Base-by-base conservation (phyloP, 1,140 invertebrate genomes). In the Antheraea mylitta region DNA sequence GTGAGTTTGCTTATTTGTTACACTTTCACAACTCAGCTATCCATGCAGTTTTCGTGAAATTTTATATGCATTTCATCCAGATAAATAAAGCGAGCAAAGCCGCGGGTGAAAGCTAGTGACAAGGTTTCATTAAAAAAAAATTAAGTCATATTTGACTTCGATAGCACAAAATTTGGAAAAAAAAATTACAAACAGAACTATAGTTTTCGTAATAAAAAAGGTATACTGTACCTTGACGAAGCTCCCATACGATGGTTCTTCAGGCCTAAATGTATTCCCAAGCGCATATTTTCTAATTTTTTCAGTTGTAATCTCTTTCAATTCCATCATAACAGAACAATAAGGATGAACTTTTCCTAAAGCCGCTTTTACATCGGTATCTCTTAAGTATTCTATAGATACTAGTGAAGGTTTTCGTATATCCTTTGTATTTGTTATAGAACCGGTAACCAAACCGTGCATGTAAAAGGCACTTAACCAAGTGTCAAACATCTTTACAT, bases 401-500 rank as follows among this genome's bases (percentile, higher is more conserved):
- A 90, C 80, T 64, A 86, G 71, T 7, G 78, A 80, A 10, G 81
- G 68, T 19, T 70, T 83, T 0, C 13, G 18, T 18, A 64, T 36
- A 16, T 66, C 36, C 18, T 18, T 72, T 74, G 53, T 76, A 76
- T 30, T 84, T 77, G 18, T 70, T 45, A 92, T 79, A 53, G 71
- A 87, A 0, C 91, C 92, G 61, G 82, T 75, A 0, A 92, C 71
- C 0, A 92, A 73, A 13, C 88, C 87, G 30, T 92, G 84, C 30
- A 92, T 75, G 60, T 92, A 87, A 71, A 91, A 91, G 7, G 76
- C 79, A 18, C 85, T 83, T 5, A 93, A 71, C 42, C 92, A 72
- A 7, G 77, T 72, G 58, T 93, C 85, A 60, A 90, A 86, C 74
- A 83, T 85, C 64, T 85, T 72, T 0, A 95, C 92, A 75, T 96